Evolutionary conservation across 2,888 invertebrate species (phyloP).

Genomic region (Leptopilina syphax): DNA sequence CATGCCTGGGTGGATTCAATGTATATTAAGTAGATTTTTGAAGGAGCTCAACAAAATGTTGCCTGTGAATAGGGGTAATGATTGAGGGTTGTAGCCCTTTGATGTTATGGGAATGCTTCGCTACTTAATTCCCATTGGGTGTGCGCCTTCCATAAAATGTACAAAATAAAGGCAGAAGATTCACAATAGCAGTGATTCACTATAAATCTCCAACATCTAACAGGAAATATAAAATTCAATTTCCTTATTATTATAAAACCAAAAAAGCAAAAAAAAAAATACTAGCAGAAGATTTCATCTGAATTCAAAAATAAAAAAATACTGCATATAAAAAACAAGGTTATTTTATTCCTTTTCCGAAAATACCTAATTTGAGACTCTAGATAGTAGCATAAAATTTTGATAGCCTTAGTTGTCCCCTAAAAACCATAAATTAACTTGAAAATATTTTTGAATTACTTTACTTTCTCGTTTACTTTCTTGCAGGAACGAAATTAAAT

Average conservation of each 20-base stretch:
- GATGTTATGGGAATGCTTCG: constrained; percentile 32
- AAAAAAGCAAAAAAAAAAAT: too few species aligned
- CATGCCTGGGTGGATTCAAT: neutral
- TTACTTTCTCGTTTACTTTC: too few species aligned
- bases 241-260: neutral
- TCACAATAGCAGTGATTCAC: constrained; percentile 30
- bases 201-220: constrained; percentile 2
- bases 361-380: too few species aligned
- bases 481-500: too few species aligned
- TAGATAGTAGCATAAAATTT: too few species aligned
- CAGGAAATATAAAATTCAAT: neutral
- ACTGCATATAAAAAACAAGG: neutral
- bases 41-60: constrained; percentile 22
- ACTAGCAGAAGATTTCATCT: neutral
- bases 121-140: constrained; percentile 28
- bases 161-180: constrained; percentile 3
- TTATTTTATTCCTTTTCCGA: neutral
- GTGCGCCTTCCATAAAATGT: neutral
- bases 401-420: too few species aligned
- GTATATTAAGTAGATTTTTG: constrained; percentile 23
- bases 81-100: constrained; percentile 27
- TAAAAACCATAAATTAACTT: too few species aligned
- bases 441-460: too few species aligned
- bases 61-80: constrained; percentile 12
- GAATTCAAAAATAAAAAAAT: neutral